Evolutionary conservation across 2,113 vertebrate species (phyloP), one percentile per base, ranked within the genome.

Genomic region (Tringa solitaria): DNA sequence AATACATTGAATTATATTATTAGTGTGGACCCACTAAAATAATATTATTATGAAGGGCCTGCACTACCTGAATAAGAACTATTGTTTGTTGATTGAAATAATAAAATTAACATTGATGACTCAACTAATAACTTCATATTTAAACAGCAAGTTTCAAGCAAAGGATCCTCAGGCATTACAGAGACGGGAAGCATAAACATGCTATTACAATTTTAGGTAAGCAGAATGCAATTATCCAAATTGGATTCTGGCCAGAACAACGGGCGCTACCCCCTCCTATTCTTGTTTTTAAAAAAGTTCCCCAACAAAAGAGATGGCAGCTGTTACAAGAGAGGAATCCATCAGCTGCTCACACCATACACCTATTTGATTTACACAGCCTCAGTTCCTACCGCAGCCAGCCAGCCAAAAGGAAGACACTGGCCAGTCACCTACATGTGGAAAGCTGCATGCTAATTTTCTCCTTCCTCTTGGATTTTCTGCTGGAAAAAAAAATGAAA

Each of bases 171-270:
- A 91, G 89, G 91, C 96, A 70, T 85, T 92, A 73, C 6, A 1
- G 74, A 96, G 78, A 87, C 32, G 21, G 84, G 63, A 94, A 93
- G 74, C 74, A 91, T 74, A 96, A 96, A 95, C 87, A 95, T 64
- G 61, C 74, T 84, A 93, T 95, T 92, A 69, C 77, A 85, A 30
- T 91, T 89, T 87, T 70, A 96, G 95, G 94, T 96, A 92, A 78
- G 86, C 78, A 94, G 92, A 95, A 92, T 77, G 73, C 68, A 97
- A 96, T 96, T 95, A 95, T 61, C 67, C 77, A 89, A 54, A 76
- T 61, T 96, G 96, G 94, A 96, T 87, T 92, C 89, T 70, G 74
- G 89, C 95, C 95, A 96, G 84, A 90, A 95, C 50, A 91, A 87
- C 2, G 3, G 50, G 87, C 57, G 83, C 50, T 73, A 74, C 57